Conservation (phyloP, 2,888 invertebrate genomes). For the Drosophila fulvimacula region DNA sequence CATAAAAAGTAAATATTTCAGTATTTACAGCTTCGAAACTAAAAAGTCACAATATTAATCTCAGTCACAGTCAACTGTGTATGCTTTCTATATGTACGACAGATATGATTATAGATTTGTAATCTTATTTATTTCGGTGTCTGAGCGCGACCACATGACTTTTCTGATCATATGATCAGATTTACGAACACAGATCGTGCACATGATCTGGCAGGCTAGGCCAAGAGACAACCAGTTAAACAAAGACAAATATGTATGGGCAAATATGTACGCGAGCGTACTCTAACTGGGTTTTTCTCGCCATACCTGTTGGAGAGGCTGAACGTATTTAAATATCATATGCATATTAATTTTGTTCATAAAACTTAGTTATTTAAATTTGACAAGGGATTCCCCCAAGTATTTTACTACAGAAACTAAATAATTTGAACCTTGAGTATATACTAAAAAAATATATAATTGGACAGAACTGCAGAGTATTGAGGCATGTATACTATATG, state of each 20-base stretch:
- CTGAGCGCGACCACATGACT: constrained; percentile 40
- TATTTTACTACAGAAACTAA: constrained; percentile 2
- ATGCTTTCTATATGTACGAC: background rate
- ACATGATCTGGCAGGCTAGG: constrained; percentile 41
- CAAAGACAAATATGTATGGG: constrained; percentile 21
- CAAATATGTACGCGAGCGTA: constrained; percentile 13
- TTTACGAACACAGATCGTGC: constrained; percentile 26
- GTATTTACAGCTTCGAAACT: background rate
- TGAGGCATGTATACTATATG: background rate
- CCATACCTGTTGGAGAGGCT: constrained; percentile 24
- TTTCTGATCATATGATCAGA: constrained; percentile 34
- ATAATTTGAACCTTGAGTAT: background rate
- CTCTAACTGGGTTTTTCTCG: constrained; percentile 22
- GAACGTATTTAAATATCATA: constrained; percentile 2
- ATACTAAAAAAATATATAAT: background rate
- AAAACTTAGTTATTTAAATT: constrained; percentile 4
- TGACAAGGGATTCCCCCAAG: constrained; percentile 37
- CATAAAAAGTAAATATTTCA: background rate
- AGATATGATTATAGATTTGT: constrained; percentile 10
- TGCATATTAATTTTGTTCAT: constrained; percentile 17
- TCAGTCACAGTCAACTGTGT: background rate
- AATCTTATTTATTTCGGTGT: constrained; percentile 18
- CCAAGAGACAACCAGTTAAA: constrained; percentile 32
- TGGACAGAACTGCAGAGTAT: background rate
- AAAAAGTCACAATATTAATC: background rate